phyloP scores from a whole-genome alignment of 2,113 vertebrate genomes.

The Corythaixoides concolor region DNA sequence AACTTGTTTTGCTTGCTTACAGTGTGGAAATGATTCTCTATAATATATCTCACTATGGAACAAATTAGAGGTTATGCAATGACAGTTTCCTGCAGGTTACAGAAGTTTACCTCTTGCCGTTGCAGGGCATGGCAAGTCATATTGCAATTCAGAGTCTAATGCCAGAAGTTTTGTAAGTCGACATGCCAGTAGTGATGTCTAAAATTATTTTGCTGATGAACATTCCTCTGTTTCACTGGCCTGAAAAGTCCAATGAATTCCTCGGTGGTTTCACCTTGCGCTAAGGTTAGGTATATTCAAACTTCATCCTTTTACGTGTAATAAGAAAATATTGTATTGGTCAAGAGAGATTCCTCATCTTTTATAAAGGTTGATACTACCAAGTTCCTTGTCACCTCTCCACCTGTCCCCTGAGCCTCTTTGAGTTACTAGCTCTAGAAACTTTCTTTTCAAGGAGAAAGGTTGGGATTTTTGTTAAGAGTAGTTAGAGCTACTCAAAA shows the following conservation, averaged over 20 bases:
- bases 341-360: background rate
- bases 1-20: background rate
- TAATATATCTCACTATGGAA: background rate
- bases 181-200: background rate
- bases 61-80: background rate
- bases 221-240: background rate
- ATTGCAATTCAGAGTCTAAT: background rate
- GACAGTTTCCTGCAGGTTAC: background rate
- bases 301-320: accelerated
- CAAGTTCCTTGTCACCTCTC: background rate
- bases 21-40: background rate
- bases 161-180: background rate
- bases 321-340: background rate
- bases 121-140: background rate
- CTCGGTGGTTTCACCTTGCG: background rate
- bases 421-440: background rate
- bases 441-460: background rate
- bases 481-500: background rate
- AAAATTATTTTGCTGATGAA: background rate
- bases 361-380: background rate
- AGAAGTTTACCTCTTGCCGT: background rate
- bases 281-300: background rate
- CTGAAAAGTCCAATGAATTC: background rate
- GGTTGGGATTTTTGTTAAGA: background rate
- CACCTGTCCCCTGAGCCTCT: background rate